Evolutionary conservation across 2,113 vertebrate genomes (phyloP), one percentile per base, ranked within the genome.

Genomic region (Lamprotornis superbus): DNA sequence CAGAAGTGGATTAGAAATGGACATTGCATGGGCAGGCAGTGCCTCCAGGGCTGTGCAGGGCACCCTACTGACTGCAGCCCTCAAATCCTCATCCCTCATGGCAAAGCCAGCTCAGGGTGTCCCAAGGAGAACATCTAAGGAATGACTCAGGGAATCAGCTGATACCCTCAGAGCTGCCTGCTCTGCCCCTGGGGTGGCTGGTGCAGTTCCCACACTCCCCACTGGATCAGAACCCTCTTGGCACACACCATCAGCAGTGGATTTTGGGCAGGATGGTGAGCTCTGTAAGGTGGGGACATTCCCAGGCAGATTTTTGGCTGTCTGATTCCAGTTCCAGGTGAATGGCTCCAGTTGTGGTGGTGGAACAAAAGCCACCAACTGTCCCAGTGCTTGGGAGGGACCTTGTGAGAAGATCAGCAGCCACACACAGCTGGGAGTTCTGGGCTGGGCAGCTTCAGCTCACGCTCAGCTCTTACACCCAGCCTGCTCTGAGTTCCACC

Each of bases 161-260:
- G 40, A 5, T 75, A 5, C 30, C 42, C 37, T 35, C 46, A 35
- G 67, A 50, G 67, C 79, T 60, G 40, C 77, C 50, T 67, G 80
- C 39, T 69, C 35, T 14, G 28, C 1, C 24, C 1, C 5, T 31
- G 22, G 28, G 31, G 52, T 14, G 71, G 2, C 92, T 65, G 77
- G 8, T 61, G 61, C 60, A 2, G 12, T 6, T 77, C 59, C 63
- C 63, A 15, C n/a, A 0, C 35, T 24, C 56, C 85, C 18, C 27
- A 1, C 14, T 0, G 0, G 10, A 33, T 30, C 23, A 71, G 56
- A 67, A 61, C 59, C 12, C 40, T 22, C 19, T 37, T 56, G 64
- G 64, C 83, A 64, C 24, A 1, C 2, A 31, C 1, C 17, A 10
- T 1, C 0, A 0, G 13, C 9, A 4, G 7, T 0, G 0, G 15